These are phyloP conservation scores for Zaprionus kolodkinae DNA, from an alignment of 1,140 invertebrate species.

Conservation along the genomic window DNA sequence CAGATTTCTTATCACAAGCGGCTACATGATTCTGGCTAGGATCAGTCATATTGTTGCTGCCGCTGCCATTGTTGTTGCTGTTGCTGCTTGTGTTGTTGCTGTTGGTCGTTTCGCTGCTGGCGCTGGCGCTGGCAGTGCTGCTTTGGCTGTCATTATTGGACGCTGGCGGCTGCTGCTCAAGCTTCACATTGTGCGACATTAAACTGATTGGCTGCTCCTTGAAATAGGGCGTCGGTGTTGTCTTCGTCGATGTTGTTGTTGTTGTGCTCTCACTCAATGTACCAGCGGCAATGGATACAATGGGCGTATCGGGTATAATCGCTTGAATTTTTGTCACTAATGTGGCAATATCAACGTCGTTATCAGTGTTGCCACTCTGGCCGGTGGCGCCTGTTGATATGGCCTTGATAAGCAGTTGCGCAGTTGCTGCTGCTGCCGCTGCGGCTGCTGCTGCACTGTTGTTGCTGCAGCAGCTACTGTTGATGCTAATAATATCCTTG, in stretches of 20 bases:
- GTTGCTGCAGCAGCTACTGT: slow-evolving; percentile 9
- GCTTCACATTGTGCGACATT: slow-evolving; percentile 60
- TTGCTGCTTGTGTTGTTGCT: slow-evolving; percentile 1
- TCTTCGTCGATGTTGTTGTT: slow-evolving; percentile 78
- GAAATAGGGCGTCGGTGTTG: slow-evolving; percentile 71
- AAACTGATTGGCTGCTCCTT: slow-evolving; percentile 61
- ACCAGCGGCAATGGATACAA: slow-evolving; percentile 78
- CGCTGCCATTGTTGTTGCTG: slow-evolving; percentile 11
- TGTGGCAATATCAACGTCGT: slow-evolving; percentile 37
- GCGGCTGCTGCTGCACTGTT: slow-evolving; percentile 1
- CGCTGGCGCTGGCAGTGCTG: slow-evolving; percentile 6
- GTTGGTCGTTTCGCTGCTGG: slow-evolving; percentile 7
- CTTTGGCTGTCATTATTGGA: slow-evolving; percentile 11
- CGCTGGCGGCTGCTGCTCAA: slow-evolving; percentile 31
- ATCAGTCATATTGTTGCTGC: background rate
- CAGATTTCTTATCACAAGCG: slow-evolving; percentile 24
- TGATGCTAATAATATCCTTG: slow-evolving; percentile 13
- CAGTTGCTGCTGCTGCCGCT: slow-evolving; percentile 20
- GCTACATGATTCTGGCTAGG: slow-evolving; percentile 45
- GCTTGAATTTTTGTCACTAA: slow-evolving; percentile 59
- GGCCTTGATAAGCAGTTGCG: slow-evolving; percentile 46
- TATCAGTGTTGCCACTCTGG: slow-evolving; percentile 6
- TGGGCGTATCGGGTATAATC: slow-evolving; percentile 77
- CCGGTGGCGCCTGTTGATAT: slow-evolving; percentile 44
- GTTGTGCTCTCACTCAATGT: slow-evolving; percentile 78